These are phyloP conservation scores for Thalpophila matura DNA, from an alignment of 2,888 invertebrate genomes.

Conservation along the genomic window DNA sequence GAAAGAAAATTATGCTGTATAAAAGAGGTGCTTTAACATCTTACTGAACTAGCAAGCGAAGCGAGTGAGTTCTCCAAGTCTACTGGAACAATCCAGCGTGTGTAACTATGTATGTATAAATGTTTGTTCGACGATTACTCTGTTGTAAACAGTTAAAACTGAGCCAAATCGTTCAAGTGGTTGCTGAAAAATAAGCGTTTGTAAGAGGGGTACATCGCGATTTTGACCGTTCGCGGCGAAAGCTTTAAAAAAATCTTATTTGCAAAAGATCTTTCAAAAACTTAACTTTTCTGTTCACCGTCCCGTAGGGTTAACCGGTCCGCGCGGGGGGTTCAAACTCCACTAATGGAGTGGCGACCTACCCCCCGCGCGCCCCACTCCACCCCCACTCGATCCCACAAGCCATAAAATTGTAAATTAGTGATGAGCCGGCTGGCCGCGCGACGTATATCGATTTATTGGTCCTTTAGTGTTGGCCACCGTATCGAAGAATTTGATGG, in stretches of 20 bases:
- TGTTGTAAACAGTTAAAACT: too few species aligned
- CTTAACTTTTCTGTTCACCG: constrained; percentile 70
- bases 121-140: too few species aligned
- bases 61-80: too few species aligned
- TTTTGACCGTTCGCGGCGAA: too few species aligned
- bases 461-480: constrained; percentile 79
- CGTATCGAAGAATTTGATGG: constrained; percentile 57
- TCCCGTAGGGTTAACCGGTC: constrained; percentile 81
- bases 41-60: too few species aligned
- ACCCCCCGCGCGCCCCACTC: constrained; percentile 63
- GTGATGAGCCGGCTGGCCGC: constrained; percentile 86
- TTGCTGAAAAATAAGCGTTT: too few species aligned
- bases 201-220: too few species aligned
- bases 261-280: constrained; percentile 12
- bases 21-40: too few species aligned
- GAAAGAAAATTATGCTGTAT: too few species aligned
- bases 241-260: constrained; percentile 11
- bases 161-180: too few species aligned
- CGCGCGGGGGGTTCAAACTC: constrained; percentile 76
- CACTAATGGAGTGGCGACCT: constrained; percentile 85
- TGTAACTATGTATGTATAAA: too few species aligned
- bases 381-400: constrained; percentile 80
- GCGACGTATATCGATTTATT: constrained; percentile 89
- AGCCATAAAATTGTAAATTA: constrained; percentile 91
- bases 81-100: too few species aligned